These are phyloP conservation scores for Chrysogorgia sp. DNA, from an alignment of 92 coral and sea anemone species.

Conservation along the genomic window DNA sequence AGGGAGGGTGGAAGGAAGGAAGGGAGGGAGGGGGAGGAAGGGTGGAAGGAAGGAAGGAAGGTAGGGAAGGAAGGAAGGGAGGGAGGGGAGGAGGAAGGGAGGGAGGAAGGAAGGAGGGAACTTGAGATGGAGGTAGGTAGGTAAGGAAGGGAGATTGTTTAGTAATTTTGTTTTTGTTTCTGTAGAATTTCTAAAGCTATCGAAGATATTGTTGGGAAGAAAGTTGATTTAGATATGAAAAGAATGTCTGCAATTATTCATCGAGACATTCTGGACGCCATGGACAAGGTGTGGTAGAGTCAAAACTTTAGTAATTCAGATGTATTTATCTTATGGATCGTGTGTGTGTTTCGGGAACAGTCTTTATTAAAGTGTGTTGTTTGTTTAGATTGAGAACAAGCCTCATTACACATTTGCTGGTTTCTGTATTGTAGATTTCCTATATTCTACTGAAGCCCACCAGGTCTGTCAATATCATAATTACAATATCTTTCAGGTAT, in stretches of 20 bases:
- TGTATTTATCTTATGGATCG: background rate
- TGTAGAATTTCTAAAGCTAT: constrained; percentile 63
- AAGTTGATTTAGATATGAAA: constrained; percentile 77
- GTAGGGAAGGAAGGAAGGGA: background rate
- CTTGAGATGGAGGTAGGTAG: too few relatives aligned
- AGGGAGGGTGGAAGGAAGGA: background rate
- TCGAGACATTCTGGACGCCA: constrained; percentile 78
- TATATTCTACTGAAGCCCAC: constrained; percentile 67
- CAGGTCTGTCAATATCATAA: constrained; percentile 19
- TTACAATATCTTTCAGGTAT: background rate
- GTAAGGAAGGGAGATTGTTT: background rate
- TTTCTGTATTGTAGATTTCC: constrained; percentile 74
- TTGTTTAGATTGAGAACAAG: constrained; percentile 67
- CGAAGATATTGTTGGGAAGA: constrained; percentile 64
- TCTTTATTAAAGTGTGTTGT: background rate
- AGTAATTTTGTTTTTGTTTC: background rate
- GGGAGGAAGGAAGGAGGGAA: too few relatives aligned
- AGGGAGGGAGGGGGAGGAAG: background rate
- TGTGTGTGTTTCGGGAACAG: too few relatives aligned
- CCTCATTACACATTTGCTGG: constrained; percentile 90
- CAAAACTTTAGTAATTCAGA: background rate
- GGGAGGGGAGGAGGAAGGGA: background rate
- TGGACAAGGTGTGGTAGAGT: constrained; percentile 52
- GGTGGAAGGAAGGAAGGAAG: background rate
- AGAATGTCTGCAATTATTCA: constrained; percentile 86